Evolutionary conservation across 2,113 vertebrate genomes (phyloP), one percentile per base, ranked within the genome.

Genomic region (Xenopus laevis): DNA sequence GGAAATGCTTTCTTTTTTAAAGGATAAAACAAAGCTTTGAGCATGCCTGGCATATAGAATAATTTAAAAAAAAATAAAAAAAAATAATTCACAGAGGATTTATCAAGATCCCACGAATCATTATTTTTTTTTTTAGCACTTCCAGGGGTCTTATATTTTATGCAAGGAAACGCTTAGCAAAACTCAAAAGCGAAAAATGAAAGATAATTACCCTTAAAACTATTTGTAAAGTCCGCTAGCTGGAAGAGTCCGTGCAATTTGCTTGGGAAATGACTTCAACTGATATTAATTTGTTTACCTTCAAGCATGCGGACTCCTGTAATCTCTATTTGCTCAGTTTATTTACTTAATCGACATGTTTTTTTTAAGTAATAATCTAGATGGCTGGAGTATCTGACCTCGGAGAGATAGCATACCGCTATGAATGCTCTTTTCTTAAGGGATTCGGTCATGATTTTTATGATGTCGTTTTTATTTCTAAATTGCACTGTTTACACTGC

Each of bases 331-430:
- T 60, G 58, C 58, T 13, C 18, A 23, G 58, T 4, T 21, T 60
- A 60, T 47, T 67, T 67, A 67, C 21, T 58, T 79, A 67, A 9
- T 17, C 73, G 74, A 53, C 8, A 45, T 17, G 64, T 8, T 57
- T 68, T 59, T n/a, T 70, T 64, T 10, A 10, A 59, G 6, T 27
- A 60, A 71, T 50, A 23, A 72, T 11, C 64, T 21, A 58, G 67
- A 70, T 20, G 71, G 79, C 79, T 21, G 74, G 0, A 77, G 40
- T 8, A 10, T 74, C 58, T 78, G 58, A 23, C 44, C 33, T 80
- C 79, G 55, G 68, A 30, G 78, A 82, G 74, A 1, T 10, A 61
- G 20, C 33, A 6, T 61, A 61, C 7, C 11, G 5, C 11, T 13
- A 62, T 62, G 1, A 23, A 64, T 20, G 45, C 33, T 7, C 53